Evolutionary conservation across 2,888 invertebrate species (phyloP), one percentile per base, ranked within the genome.

Genomic region (Drosophila birchii): DNA sequence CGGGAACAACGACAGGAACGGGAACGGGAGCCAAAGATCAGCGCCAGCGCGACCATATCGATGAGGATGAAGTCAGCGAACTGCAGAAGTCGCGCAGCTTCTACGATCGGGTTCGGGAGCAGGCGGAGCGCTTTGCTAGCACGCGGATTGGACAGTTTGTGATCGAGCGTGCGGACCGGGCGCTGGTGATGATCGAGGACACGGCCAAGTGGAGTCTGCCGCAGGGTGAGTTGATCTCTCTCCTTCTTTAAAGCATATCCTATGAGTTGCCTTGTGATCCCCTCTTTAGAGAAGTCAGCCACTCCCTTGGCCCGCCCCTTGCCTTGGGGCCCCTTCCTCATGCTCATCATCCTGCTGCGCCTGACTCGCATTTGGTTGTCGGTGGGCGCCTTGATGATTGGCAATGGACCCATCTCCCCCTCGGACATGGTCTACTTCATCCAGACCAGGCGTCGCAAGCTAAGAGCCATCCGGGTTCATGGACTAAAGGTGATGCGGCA

Each of bases 171-270:
- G 69, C 73, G 43, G 92, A 92, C 81, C 82, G 85, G 7, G 55
- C 81, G 0, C 62, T 92, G 12, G 83, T 88, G 26, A 68, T 89
- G 45, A 60, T 92, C 45, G 92, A 92, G 76, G 89, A 91, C 34
- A 92, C 92, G 14, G 91, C 92, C 16, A 92, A 91, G 76, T 92
- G 92, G 92, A 91, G 92, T 78, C 77, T 92, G 58, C 92, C 92
- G 4, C 85, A 88, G 56, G 89, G 92, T 92, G 58, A 75, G 73
- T 12, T 18, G 3, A 9, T 2, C 4, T 49, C 16, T 3, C 2
- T 20, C 12, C 9, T 6, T 6, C 3, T 5, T n/a, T 16, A 18
- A 8, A 2, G 1, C n/a, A 2, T 4, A 1, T 20, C 5, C 12
- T 6, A 0, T 36, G 0, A 16, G 4, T 16, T 47, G 1, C 11